Conservation (phyloP, 2,797 vertebrate genomes). For the Helostoma temminkii region DNA sequence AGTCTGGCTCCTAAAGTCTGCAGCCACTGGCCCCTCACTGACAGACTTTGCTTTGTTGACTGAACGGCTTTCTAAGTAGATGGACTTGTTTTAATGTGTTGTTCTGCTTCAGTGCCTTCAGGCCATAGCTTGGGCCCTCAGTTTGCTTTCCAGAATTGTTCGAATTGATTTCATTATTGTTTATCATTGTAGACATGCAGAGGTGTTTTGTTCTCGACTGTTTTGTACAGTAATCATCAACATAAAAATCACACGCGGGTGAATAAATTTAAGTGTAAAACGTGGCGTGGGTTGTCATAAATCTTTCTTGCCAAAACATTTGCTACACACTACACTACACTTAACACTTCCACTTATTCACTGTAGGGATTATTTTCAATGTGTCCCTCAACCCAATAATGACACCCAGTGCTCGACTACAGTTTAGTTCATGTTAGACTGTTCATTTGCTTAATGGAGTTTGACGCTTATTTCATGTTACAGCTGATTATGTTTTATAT, state of each 20-base stretch:
- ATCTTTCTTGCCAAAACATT: constrained; percentile 11
- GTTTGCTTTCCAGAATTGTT: constrained; percentile 28
- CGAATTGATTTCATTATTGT: constrained; percentile 3
- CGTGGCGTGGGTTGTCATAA: constrained; percentile 6
- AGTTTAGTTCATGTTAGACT: constrained; percentile 26
- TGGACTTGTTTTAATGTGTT: constrained; percentile 64
- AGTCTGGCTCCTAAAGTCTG: constrained; percentile 78
- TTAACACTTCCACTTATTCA: not conserved
- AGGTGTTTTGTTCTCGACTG: not conserved
- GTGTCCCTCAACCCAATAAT: constrained; percentile 64
- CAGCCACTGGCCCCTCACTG: constrained; percentile 71
- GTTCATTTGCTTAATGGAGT: constrained; percentile 22
- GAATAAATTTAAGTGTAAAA: constrained; percentile 11
- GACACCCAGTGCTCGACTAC: constrained; percentile 71
- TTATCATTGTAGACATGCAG: constrained; percentile 3
- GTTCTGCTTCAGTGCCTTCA: constrained; percentile 47
- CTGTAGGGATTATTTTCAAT: not conserved
- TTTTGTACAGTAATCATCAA: constrained; percentile 1
- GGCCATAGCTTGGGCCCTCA: constrained; percentile 25
- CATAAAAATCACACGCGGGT: constrained; percentile 8
- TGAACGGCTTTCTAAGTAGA: constrained; percentile 63
- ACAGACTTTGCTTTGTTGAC: constrained; percentile 72
- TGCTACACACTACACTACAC: not conserved
- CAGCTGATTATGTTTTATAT: constrained; percentile 35
- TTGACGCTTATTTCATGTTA: constrained; percentile 26